These are phyloP conservation scores for Podocnemis expansa DNA, from an alignment of 2,113 vertebrate genomes.

Conservation along the genomic window DNA sequence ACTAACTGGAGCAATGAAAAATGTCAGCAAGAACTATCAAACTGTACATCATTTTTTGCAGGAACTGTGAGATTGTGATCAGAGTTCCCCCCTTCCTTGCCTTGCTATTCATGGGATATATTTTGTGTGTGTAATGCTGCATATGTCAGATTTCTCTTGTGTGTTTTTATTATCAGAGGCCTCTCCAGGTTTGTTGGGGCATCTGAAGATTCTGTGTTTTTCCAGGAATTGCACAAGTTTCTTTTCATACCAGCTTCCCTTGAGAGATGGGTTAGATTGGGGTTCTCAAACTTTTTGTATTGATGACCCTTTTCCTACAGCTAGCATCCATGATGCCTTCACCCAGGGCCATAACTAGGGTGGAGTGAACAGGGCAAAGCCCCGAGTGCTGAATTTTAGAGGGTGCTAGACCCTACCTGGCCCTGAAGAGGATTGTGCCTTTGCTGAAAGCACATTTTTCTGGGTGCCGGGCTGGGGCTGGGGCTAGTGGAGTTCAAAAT, in stretches of 20 bases:
- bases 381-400: too few relatives aligned
- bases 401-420: too few relatives aligned
- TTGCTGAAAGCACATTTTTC: too few relatives aligned
- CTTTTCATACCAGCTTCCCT: not conserved
- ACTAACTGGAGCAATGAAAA: not conserved
- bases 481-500: too few relatives aligned
- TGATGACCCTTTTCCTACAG: too few relatives aligned
- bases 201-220: not conserved
- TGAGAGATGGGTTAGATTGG: not conserved
- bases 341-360: too few relatives aligned
- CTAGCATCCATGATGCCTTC: too few relatives aligned
- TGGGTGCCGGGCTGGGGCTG: too few relatives aligned
- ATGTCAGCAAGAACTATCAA: not conserved
- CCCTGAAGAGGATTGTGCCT: too few relatives aligned
- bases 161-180: not conserved
- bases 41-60: not conserved
- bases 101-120: not conserved
- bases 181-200: not conserved
- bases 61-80: not conserved
- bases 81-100: not conserved
- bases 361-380: too few relatives aligned
- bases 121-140: not conserved
- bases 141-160: not conserved
- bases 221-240: not conserved
- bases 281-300: too few relatives aligned